A percentile compares a stretch with the other conserved stretches of the same genome.
Conservation (phyloP, 2,797 vertebrate species). For the Chloroceryle inda region DNA sequence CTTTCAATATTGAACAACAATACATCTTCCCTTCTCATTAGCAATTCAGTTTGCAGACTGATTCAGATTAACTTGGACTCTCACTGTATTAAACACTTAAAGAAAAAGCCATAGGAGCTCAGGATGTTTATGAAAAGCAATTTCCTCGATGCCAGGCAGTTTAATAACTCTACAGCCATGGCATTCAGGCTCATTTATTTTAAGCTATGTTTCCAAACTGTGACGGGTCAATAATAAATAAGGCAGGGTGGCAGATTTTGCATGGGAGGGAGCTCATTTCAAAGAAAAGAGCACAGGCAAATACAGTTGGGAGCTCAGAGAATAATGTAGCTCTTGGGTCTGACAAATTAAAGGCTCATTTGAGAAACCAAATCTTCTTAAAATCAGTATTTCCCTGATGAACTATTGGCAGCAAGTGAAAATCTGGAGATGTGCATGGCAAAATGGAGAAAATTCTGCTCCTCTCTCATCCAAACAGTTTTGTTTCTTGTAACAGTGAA, state of each 20-base stretch:
- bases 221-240: conserved; percentile 68
- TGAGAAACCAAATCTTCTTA: neutral
- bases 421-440: neutral
- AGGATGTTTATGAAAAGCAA: conserved; percentile 76
- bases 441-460: neutral
- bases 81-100: conserved; percentile 43
- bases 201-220: conserved; percentile 54
- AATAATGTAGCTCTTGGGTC: neutral
- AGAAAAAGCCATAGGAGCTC: neutral
- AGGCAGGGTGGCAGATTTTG: conserved; percentile 34
- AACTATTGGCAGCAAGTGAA: neutral
- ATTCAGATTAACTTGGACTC: conserved; percentile 53
- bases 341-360: neutral
- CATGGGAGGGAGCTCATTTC: neutral
- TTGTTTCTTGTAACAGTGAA: neutral
- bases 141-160: conserved; percentile 74
- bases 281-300: neutral
- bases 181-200: conserved; percentile 73
- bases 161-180: conserved; percentile 58
- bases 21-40: conserved; percentile 63
- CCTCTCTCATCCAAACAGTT: neutral
- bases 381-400: neutral
- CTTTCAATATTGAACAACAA: conserved; percentile 30
- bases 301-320: neutral
- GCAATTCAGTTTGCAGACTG: conserved; percentile 38